Evolutionary conservation across 2,797 vertebrate genomes (phyloP), one percentile per base, ranked within the genome.

Genomic region (Alauda arvensis): DNA sequence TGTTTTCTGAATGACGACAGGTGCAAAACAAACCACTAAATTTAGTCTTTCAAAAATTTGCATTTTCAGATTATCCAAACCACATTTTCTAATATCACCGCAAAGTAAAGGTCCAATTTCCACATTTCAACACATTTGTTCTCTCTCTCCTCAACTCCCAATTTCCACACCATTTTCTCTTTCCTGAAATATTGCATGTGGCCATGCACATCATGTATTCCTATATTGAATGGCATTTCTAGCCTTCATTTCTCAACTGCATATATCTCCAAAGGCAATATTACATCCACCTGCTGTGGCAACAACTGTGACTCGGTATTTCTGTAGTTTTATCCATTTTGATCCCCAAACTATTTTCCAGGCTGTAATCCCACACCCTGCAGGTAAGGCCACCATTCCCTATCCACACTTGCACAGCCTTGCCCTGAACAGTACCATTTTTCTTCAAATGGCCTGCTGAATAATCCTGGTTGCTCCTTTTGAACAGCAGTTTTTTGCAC

Each of bases 101-200:
- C 11, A 71, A 77, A 67, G 8, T 4, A 83, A 76, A 77, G 7
- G 23, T 8, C 29, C 5, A 5, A 8, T 74, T 88, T 88, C 31
- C 57, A 15, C 13, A 59, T 84, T 79, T 88, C 34, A 78, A 75
- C 52, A 51, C 6, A 70, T 14, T 34, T 84, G 86, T 84, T 86
- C 10, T 78, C 18, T 76, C 5, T 25, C 14, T 62, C 17, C 34
- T 21, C 12, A 43, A 0, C 1, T 6, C 29, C 5, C 18, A 10
- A 6, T 5, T 75, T 12, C n/a, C 23, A 71, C 18, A n/a, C 4
- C 2, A 17, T 78, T 87, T 60, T 70, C 23, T 59, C n/a, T 75
- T 68, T 75, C 62, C 51, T 83, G 28, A 57, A 62, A 12, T 52
- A 52, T 66, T 85, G 87, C 29, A 26, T 56, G 21, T 39, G 14